Percentiles rank a stretch among this genome's conserved stretches.
Conservation (phyloP, 2,888 invertebrate genomes). For the Pachymerium ferrugineum region DNA sequence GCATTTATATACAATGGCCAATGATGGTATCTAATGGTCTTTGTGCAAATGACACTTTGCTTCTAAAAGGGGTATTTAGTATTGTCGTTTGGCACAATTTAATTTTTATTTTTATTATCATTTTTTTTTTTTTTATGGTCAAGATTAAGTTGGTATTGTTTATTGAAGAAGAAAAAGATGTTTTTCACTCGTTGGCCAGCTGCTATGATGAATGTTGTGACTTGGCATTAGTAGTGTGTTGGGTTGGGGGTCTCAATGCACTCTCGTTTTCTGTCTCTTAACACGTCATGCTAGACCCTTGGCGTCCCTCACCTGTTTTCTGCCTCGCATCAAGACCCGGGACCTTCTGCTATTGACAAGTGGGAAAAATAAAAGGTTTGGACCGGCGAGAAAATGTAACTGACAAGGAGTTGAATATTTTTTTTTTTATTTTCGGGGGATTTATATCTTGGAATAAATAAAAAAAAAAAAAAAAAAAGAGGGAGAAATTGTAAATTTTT, state of each 20-base stretch:
- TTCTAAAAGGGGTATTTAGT: not conserved
- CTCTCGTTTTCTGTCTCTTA: slow-evolving; percentile 18
- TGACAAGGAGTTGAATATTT: slow-evolving; percentile 22
- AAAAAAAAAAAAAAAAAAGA: not conserved
- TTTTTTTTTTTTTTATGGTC: not conserved
- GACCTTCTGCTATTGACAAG: slow-evolving; percentile 20
- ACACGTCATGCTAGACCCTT: too few species aligned
- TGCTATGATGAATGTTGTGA: slow-evolving; percentile 19
- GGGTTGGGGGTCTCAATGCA: slow-evolving; percentile 15
- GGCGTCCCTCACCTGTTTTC: slow-evolving; percentile 20
- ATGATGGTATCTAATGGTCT: slow-evolving; percentile 14
- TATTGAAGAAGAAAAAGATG: too few species aligned
- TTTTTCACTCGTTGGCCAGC: not conserved
- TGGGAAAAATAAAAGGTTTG: slow-evolving; percentile 20
- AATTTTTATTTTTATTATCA: not conserved
- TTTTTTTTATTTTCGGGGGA: not conserved
- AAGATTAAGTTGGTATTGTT: not conserved
- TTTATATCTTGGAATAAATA: not conserved
- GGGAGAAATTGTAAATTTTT: not conserved
- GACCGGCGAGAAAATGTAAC: not conserved
- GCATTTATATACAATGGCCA: slow-evolving; percentile 15
- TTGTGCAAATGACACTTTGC: slow-evolving; percentile 5
- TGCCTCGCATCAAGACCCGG: not conserved
- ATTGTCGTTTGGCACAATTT: not conserved
- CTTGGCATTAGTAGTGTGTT: slow-evolving; percentile 14